Conservation (phyloP, 2,113 vertebrate species). For the Trichomycterus rosablanca region DNA sequence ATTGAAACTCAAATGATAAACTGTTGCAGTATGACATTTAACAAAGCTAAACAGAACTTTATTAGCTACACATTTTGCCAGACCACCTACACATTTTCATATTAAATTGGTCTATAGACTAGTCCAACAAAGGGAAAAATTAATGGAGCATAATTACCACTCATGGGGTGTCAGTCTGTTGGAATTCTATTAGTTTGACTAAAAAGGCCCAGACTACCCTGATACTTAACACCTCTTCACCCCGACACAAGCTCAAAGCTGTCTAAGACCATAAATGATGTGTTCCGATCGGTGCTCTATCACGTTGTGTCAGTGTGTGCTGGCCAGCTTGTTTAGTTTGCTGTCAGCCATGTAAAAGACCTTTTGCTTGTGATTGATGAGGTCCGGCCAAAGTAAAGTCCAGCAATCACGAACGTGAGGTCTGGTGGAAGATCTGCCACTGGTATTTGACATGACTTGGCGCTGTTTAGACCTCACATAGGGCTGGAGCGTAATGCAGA, state of each 20-base stretch:
- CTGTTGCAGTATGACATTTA: too few species aligned
- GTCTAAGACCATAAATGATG: conserved; percentile 48
- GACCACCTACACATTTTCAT: neutral
- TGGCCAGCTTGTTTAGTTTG: conserved; percentile 53
- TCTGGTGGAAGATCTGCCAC: conserved; percentile 29
- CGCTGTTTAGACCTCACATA: conserved; percentile 7
- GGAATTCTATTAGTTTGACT: conserved; percentile 21
- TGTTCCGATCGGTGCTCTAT: conserved; percentile 43
- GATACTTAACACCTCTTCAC: conserved; percentile 16
- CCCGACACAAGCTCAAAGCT: conserved; percentile 14
- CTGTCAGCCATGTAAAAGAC: conserved; percentile 53
- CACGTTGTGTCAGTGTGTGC: conserved; percentile 52
- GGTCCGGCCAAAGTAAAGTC: conserved; percentile 46
- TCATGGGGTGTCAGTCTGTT: neutral
- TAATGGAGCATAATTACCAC: conserved; percentile 37
- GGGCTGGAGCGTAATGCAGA: conserved; percentile 6
- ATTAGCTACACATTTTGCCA: too few species aligned
- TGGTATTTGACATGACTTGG: conserved; percentile 24
- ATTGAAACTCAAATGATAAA: too few species aligned
- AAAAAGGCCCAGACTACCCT: conserved; percentile 37
- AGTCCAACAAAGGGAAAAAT: conserved; percentile 23
- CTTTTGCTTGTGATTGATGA: conserved; percentile 61
- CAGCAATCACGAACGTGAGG: conserved; percentile 39
- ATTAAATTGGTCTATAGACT: conserved; percentile 3
- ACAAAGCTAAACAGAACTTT: too few species aligned